Evolutionary conservation across 2,888 invertebrate genomes (phyloP), one percentile per base, ranked within the genome.

Genomic region (Lymantria dispar): DNA sequence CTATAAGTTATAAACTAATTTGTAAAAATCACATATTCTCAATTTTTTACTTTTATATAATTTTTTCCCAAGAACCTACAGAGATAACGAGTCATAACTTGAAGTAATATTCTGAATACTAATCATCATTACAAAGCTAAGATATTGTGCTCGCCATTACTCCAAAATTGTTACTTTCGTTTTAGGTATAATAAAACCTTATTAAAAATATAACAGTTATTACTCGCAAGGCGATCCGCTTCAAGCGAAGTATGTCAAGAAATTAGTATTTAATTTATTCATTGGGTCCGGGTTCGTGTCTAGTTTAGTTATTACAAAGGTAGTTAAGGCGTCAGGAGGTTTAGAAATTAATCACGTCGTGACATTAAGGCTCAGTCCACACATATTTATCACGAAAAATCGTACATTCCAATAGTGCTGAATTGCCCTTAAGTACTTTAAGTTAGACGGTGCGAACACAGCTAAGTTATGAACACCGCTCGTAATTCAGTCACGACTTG

Each of bases 261-360:
- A 83, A 87, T 88, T 86, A 82, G 78, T 80, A 74, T 83, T 83
- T 87, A 88, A 89, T 88, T 85, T 88, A 89, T 88, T 88, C 89
- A 87, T 87, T 84, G 82, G 74, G 70, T 72, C 52, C 71, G 68
- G 76, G 74, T 81, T 81, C 85, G 80, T 83, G 82, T 82, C 83
- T 83, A 74, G 81, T 81, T 86, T 74, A 74, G 78, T 79, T 82
- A 80, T 80, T 76, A 78, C 73, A 69, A 61, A 70, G 75, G 76
- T 75, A 75, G 76, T 76, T 80, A 75, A 74, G 63, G 72, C 72
- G 74, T 71, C 74, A 70, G 68, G 57, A 73, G 73, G 70, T 72
- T 79, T 72, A 72, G 75, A 70, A 78, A 80, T 80, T 80, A 78
- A 81, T 83, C 77, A 78, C 71, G 60, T 69, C 66, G 66, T 68